A percentile compares a stretch with the other conserved stretches of the same genome.
Evolutionary conservation across 1,140 invertebrate genomes (phyloP).

Genomic region (Solen grandis): DNA sequence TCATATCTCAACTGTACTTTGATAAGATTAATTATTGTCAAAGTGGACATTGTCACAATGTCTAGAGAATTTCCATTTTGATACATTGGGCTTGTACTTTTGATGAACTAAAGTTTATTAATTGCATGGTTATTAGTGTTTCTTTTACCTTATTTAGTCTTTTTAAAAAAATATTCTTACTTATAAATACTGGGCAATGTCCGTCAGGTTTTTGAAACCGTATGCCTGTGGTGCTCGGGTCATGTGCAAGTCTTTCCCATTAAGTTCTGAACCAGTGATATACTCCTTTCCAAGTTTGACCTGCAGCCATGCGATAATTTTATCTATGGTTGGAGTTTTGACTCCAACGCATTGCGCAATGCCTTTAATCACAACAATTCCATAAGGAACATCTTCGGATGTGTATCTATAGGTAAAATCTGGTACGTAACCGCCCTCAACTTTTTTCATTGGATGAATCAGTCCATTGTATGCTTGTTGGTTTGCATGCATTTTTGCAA

Average conservation of each 20-base stretch:
- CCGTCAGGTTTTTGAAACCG: conserved; percentile 65
- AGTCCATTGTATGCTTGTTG: conserved; percentile 70
- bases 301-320: conserved; percentile 69
- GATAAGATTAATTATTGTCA: too few relatives aligned
- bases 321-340: conserved; percentile 64
- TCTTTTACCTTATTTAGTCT: too few relatives aligned
- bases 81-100: too few relatives aligned
- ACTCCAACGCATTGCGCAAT: conserved; percentile 65
- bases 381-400: conserved; percentile 70
- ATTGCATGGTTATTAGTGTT: too few relatives aligned
- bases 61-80: too few relatives aligned
- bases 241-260: conserved; percentile 63
- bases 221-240: conserved; percentile 70
- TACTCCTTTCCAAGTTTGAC: conserved; percentile 68
- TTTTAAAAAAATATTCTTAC: too few relatives aligned
- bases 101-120: too few relatives aligned
- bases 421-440: conserved; percentile 62
- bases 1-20: too few relatives aligned
- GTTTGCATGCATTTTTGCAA: conserved; percentile 62
- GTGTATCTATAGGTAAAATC: conserved; percentile 70
- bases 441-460: conserved; percentile 64
- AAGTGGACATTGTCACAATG: too few relatives aligned
- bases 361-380: conserved; percentile 70
- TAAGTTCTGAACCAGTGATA: conserved; percentile 59
- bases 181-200: too few relatives aligned